Base-by-base conservation (phyloP, 2,113 vertebrate species). In the Craseonycteris thonglongyai region DNA sequence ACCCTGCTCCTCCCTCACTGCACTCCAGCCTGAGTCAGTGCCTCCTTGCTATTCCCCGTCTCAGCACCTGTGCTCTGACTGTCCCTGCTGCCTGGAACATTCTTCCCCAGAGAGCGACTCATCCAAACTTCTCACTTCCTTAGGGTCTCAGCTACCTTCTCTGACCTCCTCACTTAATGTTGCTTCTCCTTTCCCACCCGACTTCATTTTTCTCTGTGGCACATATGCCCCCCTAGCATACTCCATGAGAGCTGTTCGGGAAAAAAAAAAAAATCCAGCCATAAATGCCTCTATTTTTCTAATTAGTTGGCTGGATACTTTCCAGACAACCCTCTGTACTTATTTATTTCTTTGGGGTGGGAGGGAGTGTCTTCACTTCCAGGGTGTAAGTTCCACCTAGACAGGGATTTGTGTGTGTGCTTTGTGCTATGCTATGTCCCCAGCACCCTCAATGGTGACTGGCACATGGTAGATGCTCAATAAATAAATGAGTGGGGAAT, bases 41-140 rank as follows among this genome's bases (percentile, higher is more conserved):
- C n/a, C 16, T 88, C 58, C 8, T 26, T 6, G 14, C n/a, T 24
- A 0, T 3, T 1, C 8, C 13, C 45, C 3, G 1, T 19, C 74
- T 45, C 22, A 2, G 38, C 0, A 15, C 30, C 47, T 90, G 42
- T 7, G 14, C 3, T 6, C 7, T 1, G 7, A 45, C 58, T 16
- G 18, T 33, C 51, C n/a, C 58, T 42, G 24, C 82, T 14, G 2
- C 30, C 49, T 18, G 9, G 28, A 56, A 54, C 19, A 5, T 11
- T 33, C 49, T 45, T 58, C 38, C 51, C 22, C 26, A 54, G 59
- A 49, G 13, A 10, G 11, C 75, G 30, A 2, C 7, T 49, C 35
- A 21, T 35, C 58, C 51, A 51, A 47, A 12, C 38, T 21, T 45
- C 33, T 30, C 6, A 19, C 82, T 11, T 69, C 49, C 82, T 40